A percentile compares a stretch with the other conserved stretches of the same genome.
These are phyloP conservation scores for Crotophaga sulcirostris DNA, from an alignment of 2,113 vertebrate genomes.

Conservation along the genomic window DNA sequence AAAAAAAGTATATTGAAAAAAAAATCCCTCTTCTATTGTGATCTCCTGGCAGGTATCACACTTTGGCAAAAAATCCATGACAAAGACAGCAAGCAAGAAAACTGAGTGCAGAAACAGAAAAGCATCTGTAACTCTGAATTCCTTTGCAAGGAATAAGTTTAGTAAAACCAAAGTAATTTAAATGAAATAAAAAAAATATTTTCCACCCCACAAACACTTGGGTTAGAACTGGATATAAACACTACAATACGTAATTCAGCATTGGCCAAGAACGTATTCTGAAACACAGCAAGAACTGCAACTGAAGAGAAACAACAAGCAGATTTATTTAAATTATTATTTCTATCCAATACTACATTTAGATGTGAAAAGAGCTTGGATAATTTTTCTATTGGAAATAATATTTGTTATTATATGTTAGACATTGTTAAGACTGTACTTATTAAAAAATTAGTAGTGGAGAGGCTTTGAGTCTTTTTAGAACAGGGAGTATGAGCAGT, in stretches of 20 bases:
- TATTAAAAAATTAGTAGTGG: neutral
- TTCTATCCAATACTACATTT: neutral
- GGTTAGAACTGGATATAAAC: neutral
- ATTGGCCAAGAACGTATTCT: neutral
- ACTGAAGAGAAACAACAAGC: neutral
- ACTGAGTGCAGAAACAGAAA: neutral
- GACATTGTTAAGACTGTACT: neutral
- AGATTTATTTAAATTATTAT: neutral
- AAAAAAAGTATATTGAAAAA: neutral
- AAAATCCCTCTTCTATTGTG: slow-evolving; percentile 5
- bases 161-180: neutral
- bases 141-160: neutral
- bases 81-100: neutral
- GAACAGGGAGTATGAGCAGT: neutral
- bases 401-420: neutral
- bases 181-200: neutral
- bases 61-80: slow-evolving; percentile 26
- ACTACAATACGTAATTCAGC: neutral
- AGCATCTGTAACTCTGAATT: neutral
- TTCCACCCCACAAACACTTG: neutral
- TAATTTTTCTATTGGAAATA: neutral
- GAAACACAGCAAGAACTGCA: neutral
- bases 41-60: slow-evolving; percentile 32
- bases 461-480: neutral
- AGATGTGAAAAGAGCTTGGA: neutral